Conservation (phyloP, 2,113 vertebrate genomes). For the Vireo altiloquus region DNA sequence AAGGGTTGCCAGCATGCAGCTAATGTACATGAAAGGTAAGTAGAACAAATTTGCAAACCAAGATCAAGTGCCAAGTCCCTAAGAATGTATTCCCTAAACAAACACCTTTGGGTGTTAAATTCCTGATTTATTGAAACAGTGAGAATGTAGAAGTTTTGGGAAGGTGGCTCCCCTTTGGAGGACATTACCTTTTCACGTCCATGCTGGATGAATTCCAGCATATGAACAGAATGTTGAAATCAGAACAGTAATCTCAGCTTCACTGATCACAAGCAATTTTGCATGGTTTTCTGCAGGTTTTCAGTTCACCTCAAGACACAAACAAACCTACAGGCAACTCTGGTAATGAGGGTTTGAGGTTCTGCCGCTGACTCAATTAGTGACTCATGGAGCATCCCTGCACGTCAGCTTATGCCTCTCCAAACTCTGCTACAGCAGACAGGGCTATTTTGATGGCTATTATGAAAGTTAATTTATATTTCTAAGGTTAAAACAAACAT, state of each 20-base stretch:
- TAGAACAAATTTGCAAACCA: not conserved
- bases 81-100: not conserved
- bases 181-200: not conserved
- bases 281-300: not conserved
- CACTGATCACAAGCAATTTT: not conserved
- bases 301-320: not conserved
- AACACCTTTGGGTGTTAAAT: not conserved
- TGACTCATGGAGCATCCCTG: not conserved
- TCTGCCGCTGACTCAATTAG: not conserved
- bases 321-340: not conserved
- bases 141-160: not conserved
- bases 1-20: not conserved
- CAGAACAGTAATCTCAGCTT: not conserved
- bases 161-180: not conserved
- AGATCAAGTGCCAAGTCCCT: not conserved
- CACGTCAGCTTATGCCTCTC: not conserved
- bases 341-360: constrained; percentile 15
- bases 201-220: not conserved
- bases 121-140: not conserved
- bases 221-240: not conserved
- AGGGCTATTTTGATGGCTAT: not conserved
- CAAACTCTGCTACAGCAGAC: not conserved
- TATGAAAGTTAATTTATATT: not conserved
- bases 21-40: not conserved
- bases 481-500: not conserved